A percentile compares a stretch with the other conserved stretches of the same genome.
phyloP scores from a whole-genome alignment of 2,113 vertebrate species.

The Nettapus auritus region DNA sequence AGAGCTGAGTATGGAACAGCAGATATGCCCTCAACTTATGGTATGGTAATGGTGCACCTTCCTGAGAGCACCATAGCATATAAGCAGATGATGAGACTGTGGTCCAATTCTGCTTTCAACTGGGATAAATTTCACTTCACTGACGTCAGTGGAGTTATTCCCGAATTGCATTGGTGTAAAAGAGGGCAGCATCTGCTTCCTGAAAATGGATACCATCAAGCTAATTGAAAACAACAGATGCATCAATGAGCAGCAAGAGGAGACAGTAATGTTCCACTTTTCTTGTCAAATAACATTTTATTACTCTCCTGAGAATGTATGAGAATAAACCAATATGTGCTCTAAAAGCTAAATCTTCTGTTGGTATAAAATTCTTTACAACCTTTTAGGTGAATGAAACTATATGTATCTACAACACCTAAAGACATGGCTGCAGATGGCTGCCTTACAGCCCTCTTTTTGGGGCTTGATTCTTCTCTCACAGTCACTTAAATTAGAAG shows the following conservation, averaged over 20 bases:
- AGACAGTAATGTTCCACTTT: constrained; percentile 57
- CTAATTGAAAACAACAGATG: constrained; percentile 70
- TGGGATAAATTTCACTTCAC: constrained; percentile 59
- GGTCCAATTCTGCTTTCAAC: constrained; percentile 10
- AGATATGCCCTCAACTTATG: neutral
- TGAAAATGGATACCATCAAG: constrained; percentile 76
- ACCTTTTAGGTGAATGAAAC: neutral
- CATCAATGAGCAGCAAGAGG: constrained; percentile 56
- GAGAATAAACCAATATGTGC: neutral
- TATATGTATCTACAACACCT: neutral
- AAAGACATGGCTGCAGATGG: neutral
- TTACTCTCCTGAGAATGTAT: constrained; percentile 32
- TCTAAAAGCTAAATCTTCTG: neutral
- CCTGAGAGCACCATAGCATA: neutral
- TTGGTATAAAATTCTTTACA: neutral
- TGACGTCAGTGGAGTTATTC: constrained; percentile 61
- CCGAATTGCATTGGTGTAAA: constrained; percentile 44
- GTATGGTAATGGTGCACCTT: neutral
- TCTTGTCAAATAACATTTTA: constrained; percentile 54
- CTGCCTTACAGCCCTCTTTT: neutral
- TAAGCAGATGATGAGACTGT: neutral
- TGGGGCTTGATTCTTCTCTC: neutral
- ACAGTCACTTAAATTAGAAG: neutral
- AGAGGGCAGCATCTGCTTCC: constrained; percentile 73
- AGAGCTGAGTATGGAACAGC: neutral